Evolutionary conservation across 2,888 invertebrate genomes (phyloP), one percentile per base, ranked within the genome.

Genomic region (Entomobrya proxima): DNA sequence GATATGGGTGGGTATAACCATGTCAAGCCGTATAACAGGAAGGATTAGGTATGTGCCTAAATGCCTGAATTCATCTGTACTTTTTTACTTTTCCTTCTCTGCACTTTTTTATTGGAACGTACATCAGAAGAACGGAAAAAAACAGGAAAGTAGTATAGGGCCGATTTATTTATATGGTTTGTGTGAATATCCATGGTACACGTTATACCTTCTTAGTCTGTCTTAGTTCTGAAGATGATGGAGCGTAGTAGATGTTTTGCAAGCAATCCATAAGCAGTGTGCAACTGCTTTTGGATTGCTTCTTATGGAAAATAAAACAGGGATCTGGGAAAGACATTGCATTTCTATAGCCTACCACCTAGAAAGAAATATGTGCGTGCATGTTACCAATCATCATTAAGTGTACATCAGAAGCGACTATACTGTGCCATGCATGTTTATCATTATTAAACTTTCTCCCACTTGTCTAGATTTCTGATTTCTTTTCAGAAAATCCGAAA

Each of bases 361-460:
- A 27, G 55, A n/a, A 67, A 67, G 40, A 61, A 67, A 67, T 37
- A 67, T 21, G 67, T 67, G 67, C 40, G 67, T 67, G 40, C 40
- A 24, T 40, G 40, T 40, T 40, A 40, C 21, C 67, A 37, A 67
- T 67, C 67, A 67, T 21, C 0, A 30, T 44, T 58, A 30, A 13
- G 32, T 30, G 44, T 9, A 44, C 44, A n/a, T n/a, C 44, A 5
- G 13, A 2, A 44, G 5, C 13, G 13, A 15, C 44, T 44, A n/a
- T 44, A 24, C 13, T 58, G 15, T n/a, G 24, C 44, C 15, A 44
- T 15, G 44, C n/a, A 27, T 58, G 58, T 30, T 58, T 58, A 58
- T 58, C 32, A 58, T 30, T 30, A 27, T 58, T 58, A 30, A 15
- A 44, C 32, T 58, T 55, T 11, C 27, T 30, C 32, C 30, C 13